phyloP scores from a whole-genome alignment of 2,888 invertebrate genomes.

The Merodon equestris region DNA sequence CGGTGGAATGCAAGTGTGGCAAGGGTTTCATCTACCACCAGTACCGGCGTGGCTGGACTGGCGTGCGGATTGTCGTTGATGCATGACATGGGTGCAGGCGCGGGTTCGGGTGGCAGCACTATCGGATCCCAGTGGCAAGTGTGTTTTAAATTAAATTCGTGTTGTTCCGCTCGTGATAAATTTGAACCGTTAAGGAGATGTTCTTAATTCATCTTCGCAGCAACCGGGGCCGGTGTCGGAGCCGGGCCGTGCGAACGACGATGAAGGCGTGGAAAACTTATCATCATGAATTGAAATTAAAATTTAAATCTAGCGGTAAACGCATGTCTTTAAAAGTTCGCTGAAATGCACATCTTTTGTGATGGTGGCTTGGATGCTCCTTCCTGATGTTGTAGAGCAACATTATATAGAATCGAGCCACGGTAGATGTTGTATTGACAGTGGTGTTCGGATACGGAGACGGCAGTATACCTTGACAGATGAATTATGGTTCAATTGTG shows the following conservation, averaged over 20 bases:
- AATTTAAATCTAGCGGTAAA: no score
- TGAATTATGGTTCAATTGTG: constrained; percentile 65
- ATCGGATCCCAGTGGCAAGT: constrained; percentile 28
- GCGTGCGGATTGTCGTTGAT: constrained; percentile 56
- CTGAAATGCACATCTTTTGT: no score
- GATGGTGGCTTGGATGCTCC: no score
- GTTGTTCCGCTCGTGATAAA: constrained; percentile 60
- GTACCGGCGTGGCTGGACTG: no score
- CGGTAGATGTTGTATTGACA: no score
- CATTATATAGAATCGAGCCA: no score
- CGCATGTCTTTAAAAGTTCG: no score
- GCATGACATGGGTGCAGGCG: constrained; percentile 46
- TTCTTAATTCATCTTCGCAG: constrained; percentile 39
- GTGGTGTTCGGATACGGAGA: no score
- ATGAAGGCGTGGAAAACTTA: no score
- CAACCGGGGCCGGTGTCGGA: no score
- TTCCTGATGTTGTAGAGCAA: no score
- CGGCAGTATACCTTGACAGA: constrained; percentile 44
- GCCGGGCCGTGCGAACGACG: background rate
- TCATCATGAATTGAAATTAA: no score
- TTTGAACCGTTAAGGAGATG: constrained; percentile 61
- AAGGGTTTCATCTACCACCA: background rate
- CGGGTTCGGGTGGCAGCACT: background rate
- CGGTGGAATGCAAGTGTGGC: constrained; percentile 45
- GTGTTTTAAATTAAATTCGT: constrained; percentile 67